Conservation (phyloP, 2,888 invertebrate genomes). For the Thereva nobilitata region DNA sequence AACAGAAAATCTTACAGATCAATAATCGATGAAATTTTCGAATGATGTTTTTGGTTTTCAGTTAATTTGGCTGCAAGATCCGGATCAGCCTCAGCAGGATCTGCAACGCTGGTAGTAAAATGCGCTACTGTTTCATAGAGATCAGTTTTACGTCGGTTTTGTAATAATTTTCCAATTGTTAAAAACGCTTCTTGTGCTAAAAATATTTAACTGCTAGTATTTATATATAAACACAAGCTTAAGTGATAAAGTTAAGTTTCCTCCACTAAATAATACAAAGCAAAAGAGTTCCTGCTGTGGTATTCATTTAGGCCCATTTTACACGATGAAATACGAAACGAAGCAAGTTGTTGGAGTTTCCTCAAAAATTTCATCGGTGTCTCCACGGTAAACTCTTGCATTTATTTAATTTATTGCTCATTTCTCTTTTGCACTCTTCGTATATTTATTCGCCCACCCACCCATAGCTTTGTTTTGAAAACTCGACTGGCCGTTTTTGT, state of each 20-base stretch:
- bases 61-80: constrained; percentile 62
- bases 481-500: too few species aligned
- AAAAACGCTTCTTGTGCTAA: constrained; percentile 68
- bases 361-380: too few species aligned
- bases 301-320: too few species aligned
- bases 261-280: background rate
- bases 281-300: too few species aligned
- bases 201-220: constrained; percentile 40
- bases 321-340: too few species aligned
- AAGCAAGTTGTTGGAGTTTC: too few species aligned
- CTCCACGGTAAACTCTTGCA: too few species aligned
- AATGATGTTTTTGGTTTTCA: constrained; percentile 62
- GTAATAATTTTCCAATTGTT: constrained; percentile 68
- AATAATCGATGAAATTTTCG: constrained; percentile 62
- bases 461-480: too few species aligned
- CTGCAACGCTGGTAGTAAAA: constrained; percentile 60
- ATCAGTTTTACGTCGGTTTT: constrained; percentile 68
- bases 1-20: constrained; percentile 59
- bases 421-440: too few species aligned
- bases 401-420: too few species aligned
- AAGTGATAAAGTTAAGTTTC: background rate
- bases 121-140: constrained; percentile 65
- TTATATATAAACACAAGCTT: background rate
- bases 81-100: constrained; percentile 65
- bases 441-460: too few species aligned